These are phyloP conservation scores for Corythaeola cristata DNA, from an alignment of 2,113 vertebrate species.

Conservation along the genomic window DNA sequence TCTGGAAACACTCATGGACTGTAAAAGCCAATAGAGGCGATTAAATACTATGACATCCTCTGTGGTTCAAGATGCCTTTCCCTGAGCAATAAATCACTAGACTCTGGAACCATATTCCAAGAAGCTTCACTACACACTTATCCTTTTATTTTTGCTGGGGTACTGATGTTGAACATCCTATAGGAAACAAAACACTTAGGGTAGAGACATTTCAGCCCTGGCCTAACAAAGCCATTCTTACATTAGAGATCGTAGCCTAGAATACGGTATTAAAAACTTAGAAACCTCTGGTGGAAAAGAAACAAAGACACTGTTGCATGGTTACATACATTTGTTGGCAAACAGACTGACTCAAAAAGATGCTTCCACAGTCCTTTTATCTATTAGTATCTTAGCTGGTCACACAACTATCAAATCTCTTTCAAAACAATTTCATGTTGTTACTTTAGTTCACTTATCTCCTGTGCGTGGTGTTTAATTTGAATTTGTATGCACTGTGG, in stretches of 20 bases:
- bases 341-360: not conserved
- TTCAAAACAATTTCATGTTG: not conserved
- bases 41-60: not conserved
- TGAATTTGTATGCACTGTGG: not conserved
- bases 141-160: not conserved
- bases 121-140: not conserved
- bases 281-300: not conserved
- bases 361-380: not conserved
- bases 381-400: not conserved
- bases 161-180: not conserved
- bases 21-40: not conserved
- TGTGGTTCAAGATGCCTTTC: not conserved
- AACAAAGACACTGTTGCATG: not conserved
- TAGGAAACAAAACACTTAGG: not conserved
- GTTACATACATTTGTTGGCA: not conserved
- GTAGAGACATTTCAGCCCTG: not conserved
- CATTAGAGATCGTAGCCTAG: not conserved
- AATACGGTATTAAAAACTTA: not conserved
- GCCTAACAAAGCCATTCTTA: not conserved
- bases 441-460: not conserved
- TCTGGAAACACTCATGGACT: not conserved
- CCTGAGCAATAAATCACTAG: rapidly evolving
- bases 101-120: not conserved
- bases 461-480: not conserved
- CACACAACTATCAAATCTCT: not conserved